These are phyloP conservation scores for Bombylius major DNA, from an alignment of 2,888 invertebrate genomes.

Conservation along the genomic window DNA sequence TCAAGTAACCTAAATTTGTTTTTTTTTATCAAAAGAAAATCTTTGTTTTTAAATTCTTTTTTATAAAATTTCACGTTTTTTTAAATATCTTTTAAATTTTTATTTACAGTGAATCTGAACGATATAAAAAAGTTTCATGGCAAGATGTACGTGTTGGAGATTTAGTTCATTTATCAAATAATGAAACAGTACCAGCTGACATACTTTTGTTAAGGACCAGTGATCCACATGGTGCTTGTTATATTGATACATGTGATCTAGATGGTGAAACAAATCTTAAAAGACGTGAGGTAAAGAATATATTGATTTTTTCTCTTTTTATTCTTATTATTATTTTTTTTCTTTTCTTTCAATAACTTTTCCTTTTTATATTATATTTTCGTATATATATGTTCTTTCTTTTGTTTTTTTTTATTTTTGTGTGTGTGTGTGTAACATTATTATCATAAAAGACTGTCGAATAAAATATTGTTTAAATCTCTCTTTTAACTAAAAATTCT, in stretches of 20 bases:
- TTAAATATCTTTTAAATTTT: slow-evolving; percentile 6
- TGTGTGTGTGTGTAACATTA: no score
- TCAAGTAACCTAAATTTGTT: no score
- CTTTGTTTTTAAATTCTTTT: no score
- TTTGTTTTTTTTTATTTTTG: no score
- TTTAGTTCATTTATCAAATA: slow-evolving; percentile 87
- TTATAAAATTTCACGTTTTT: background rate
- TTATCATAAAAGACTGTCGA: no score
- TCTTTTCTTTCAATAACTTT: background rate
- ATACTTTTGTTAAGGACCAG: slow-evolving; percentile 79
- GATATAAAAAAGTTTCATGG: slow-evolving; percentile 80
- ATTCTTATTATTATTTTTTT: background rate
- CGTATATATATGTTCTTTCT: background rate
- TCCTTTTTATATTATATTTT: background rate
- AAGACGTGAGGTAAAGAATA: slow-evolving; percentile 57
- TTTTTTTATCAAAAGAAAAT: no score
- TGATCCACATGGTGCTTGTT: slow-evolving; percentile 78
- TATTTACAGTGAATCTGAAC: slow-evolving; percentile 56
- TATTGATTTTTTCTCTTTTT: background rate
- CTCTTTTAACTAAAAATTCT: no score
- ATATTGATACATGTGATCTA: slow-evolving; percentile 90
- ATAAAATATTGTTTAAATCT: no score
- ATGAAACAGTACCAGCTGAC: slow-evolving; percentile 94
- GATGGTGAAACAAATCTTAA: slow-evolving; percentile 96
- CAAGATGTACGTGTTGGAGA: slow-evolving; percentile 86